phyloP scores from a whole-genome alignment of 2,113 vertebrate species.

The Sitta europaea region DNA sequence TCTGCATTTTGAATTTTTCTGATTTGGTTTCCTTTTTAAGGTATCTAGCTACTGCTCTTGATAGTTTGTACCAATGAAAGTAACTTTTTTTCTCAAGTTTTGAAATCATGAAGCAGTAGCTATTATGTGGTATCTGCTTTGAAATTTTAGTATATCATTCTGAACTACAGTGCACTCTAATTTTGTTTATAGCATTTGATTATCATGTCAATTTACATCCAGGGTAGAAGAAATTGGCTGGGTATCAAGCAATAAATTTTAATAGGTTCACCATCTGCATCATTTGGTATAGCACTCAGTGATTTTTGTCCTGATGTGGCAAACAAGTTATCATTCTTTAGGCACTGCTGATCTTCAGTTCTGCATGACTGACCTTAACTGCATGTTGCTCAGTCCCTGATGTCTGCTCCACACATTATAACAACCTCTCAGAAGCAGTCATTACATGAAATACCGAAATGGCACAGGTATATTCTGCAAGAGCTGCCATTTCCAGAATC shows the following conservation, averaged over 20 bases:
- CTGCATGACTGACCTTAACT: not conserved
- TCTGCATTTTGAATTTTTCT: not conserved
- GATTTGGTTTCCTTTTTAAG: not conserved
- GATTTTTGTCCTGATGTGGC: slow-evolving; percentile 19
- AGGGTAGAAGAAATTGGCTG: not conserved
- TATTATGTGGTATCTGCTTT: not conserved
- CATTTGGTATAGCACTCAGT: not conserved
- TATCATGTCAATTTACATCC: slow-evolving; percentile 22
- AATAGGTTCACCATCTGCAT: slow-evolving; percentile 43
- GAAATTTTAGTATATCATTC: not conserved
- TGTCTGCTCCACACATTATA: not conserved
- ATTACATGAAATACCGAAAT: not conserved
- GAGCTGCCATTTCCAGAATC: not conserved
- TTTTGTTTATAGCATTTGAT: slow-evolving; percentile 42
- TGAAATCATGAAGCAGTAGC: not conserved
- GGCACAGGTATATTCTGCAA: not conserved
- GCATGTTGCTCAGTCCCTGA: not conserved
- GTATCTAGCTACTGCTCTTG: not conserved
- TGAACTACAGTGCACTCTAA: not conserved
- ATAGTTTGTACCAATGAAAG: not conserved
- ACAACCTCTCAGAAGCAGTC: not conserved
- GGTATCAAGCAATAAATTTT: not conserved
- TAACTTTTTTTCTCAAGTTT: not conserved
- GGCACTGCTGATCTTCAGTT: not conserved
- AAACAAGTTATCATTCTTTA: not conserved